Evolutionary conservation across 2,888 invertebrate genomes (phyloP).

Genomic region (Frankliniella intonsa): DNA sequence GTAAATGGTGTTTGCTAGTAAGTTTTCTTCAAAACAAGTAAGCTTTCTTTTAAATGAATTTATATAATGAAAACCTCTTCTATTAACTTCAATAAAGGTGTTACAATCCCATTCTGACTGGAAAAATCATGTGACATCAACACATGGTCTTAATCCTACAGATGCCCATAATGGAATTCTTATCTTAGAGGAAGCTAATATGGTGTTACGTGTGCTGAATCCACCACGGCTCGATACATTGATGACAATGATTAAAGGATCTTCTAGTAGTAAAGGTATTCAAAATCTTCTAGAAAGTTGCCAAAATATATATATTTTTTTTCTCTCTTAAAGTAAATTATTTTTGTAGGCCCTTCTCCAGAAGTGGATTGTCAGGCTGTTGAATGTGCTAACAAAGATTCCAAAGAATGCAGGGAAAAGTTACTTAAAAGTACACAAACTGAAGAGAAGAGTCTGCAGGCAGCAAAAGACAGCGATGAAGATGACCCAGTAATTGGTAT

Average conservation of each 20-base stretch:
- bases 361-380: too few relatives aligned
- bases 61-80: neutral
- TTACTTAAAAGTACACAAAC: too few relatives aligned
- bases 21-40: neutral
- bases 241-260: constrained; percentile 35
- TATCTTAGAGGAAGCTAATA: constrained; percentile 60
- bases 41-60: neutral
- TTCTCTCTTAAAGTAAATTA: too few relatives aligned
- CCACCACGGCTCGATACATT: constrained; percentile 39
- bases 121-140: constrained; percentile 56
- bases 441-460: neutral
- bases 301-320: too few relatives aligned
- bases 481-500: neutral
- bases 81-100: constrained; percentile 40
- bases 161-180: constrained; percentile 58
- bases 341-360: too few relatives aligned
- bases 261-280: neutral
- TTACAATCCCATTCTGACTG: constrained; percentile 56
- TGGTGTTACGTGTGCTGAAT: constrained; percentile 49
- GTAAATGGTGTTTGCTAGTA: constrained; percentile 41
- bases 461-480: neutral
- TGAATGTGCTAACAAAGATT: too few relatives aligned
- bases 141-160: constrained; percentile 55
- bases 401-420: too few relatives aligned
- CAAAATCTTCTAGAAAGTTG: too few relatives aligned